phyloP scores from a whole-genome alignment of 1,140 invertebrate genomes.

The Hyphantria cunea region DNA sequence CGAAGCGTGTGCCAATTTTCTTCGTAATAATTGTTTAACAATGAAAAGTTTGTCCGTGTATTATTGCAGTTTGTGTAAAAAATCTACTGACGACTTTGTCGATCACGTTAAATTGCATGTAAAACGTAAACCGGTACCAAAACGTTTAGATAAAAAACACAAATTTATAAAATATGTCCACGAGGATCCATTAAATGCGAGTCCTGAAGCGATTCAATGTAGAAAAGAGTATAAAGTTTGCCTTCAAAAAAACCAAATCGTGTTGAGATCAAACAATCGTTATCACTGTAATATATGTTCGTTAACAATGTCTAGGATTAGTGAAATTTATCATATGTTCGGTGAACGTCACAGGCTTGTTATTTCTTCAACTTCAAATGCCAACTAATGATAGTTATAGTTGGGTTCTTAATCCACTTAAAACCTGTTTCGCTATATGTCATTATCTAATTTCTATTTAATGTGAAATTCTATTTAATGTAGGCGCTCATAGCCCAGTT shows the following conservation, averaged over 20 bases:
- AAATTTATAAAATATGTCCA: not conserved
- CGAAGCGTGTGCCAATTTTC: not conserved
- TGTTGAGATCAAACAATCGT: not conserved
- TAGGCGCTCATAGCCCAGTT: too few species aligned
- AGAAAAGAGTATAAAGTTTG: not conserved
- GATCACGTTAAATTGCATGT: not conserved
- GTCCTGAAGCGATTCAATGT: not conserved
- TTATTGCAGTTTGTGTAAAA: not conserved
- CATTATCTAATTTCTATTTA: not conserved
- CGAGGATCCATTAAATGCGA: not conserved
- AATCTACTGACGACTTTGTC: not conserved
- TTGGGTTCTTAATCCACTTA: not conserved
- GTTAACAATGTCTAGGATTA: not conserved
- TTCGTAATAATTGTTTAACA: not conserved
- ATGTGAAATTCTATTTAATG: too few species aligned
- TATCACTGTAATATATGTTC: not conserved
- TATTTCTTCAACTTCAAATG: not conserved
- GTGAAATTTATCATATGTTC: constrained; percentile 2
- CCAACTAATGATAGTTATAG: not conserved
- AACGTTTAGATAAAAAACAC: not conserved
- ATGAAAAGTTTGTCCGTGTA: not conserved
- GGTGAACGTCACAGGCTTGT: not conserved
- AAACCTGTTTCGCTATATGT: not conserved
- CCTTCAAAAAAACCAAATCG: not conserved
- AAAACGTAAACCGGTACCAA: not conserved